Conservation (phyloP, 2,888 invertebrate species). For the Pharmacophagus antenor region DNA sequence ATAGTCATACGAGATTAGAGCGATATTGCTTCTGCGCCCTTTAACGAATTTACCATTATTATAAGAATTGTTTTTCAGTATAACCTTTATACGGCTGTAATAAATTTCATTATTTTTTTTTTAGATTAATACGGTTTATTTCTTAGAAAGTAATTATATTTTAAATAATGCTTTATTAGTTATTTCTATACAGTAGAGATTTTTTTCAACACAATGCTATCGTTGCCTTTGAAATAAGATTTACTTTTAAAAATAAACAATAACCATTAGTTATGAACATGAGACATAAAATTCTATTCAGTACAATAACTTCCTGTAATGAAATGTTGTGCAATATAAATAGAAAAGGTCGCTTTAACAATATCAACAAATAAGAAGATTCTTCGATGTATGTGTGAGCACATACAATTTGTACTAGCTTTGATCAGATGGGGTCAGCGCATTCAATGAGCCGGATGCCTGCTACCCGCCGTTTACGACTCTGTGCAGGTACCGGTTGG, state of each 20-base stretch:
- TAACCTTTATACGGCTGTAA: neutral
- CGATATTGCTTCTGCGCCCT: slow-evolving; percentile 25
- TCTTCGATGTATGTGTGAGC: slow-evolving; percentile 50
- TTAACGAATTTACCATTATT: slow-evolving; percentile 22
- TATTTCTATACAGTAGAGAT: no score
- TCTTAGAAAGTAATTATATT: no score
- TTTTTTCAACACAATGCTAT: no score
- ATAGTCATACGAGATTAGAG: slow-evolving; percentile 27
- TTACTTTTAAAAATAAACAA: no score
- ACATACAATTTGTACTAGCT: slow-evolving; percentile 56
- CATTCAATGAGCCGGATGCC: slow-evolving; percentile 79
- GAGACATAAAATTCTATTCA: no score
- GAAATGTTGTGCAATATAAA: no score
- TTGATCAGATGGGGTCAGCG: slow-evolving; percentile 79
- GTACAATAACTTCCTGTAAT: no score
- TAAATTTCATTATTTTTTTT: neutral
- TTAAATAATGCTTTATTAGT: no score
- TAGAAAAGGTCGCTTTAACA: neutral
- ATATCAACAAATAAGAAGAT: neutral
- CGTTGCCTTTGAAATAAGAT: no score
- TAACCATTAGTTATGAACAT: no score
- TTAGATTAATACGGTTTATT: neutral
- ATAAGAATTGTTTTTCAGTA: slow-evolving; percentile 10
- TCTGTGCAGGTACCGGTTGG: slow-evolving; percentile 73
- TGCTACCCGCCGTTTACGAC: slow-evolving; percentile 78